Conservation (phyloP, 2,113 vertebrate species). For the Chaetorhynchus papuensis region DNA sequence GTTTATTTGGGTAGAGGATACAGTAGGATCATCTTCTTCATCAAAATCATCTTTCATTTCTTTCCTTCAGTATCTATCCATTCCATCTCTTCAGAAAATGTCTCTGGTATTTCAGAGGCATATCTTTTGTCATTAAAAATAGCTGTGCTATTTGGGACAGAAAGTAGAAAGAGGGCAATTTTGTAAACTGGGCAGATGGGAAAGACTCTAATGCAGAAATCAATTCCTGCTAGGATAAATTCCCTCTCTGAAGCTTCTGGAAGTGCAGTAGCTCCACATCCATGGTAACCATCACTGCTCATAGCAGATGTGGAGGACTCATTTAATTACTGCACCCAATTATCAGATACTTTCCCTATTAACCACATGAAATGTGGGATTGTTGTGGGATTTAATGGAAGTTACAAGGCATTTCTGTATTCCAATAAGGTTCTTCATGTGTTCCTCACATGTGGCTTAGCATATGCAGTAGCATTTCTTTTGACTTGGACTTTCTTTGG, state of each 20-base stretch:
- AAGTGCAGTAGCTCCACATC: neutral
- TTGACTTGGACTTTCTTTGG: neutral
- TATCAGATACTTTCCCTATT: neutral
- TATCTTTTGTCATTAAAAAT: neutral
- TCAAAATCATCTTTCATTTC: neutral
- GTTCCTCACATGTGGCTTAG: neutral
- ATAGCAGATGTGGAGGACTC: neutral
- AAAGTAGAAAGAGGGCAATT: neutral
- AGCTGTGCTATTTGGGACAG: neutral
- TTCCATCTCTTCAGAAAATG: neutral
- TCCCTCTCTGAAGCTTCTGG: neutral
- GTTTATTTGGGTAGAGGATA: neutral
- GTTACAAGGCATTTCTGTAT: neutral
- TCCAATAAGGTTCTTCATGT: neutral
- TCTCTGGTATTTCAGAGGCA: neutral
- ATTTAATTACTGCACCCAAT: neutral
- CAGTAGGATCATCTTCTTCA: neutral
- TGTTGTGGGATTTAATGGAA: neutral
- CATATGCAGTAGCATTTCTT: neutral
- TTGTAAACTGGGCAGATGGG: neutral
- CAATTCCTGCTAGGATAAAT: neutral
- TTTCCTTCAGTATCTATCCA: neutral
- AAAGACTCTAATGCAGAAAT: neutral
- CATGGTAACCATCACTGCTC: neutral
- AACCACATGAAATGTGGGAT: neutral